Base-by-base conservation (phyloP, 1,140 invertebrate genomes). In the Pseudachorutes palmiensis region DNA sequence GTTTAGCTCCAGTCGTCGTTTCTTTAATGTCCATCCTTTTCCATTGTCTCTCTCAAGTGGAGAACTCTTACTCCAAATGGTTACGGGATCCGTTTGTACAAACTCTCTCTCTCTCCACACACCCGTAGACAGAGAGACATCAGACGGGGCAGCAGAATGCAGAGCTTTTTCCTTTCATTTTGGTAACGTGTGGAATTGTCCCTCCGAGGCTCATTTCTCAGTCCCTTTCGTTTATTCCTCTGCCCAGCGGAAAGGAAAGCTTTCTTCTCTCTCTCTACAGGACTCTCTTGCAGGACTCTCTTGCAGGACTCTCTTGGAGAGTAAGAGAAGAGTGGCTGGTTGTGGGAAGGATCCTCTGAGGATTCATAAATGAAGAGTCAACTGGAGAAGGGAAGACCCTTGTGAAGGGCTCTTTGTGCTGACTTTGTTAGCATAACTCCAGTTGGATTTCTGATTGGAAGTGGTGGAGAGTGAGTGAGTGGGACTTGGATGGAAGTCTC, bases 101-200 rank as follows among this genome's bases (percentile, higher is more conserved):
- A 41, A 5, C 5, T 5, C 36, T 19, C 5, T 41, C 5, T 9
- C 36, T 41, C 36, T 19, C 19, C 5, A 5, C 36, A 9, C 36
- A 41, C 5, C 36, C 5, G 5, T 41, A 33, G 41, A 59, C 26
- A 59, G 22, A 59, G 29, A 28, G 30, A n/a, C 60, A 32, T 33
- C 30, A 41, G 36, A 14, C 49, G 12, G 32, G 19, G 55, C 28
- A 29, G 24, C 60, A 66, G 30, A 51, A 49, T 57, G 61, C 57
- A 67, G 41, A 65, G 67, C 65, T 70, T 72, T 72, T 72, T 72
- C 70, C 63, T 72, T 68, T 69, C 70, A 72, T 70, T 72, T 72
- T 69, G 71, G 71, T 72, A 72, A 72, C 69, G 69, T 69, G 60
- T 72, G 65, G 68, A 72, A 70, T 72, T 72, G 71, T 68, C 68